A percentile compares a stretch with the other conserved stretches of the same genome.
These are phyloP conservation scores for Xanthorhoe spadicearia DNA, from an alignment of 2,888 invertebrate species.

Conservation along the genomic window DNA sequence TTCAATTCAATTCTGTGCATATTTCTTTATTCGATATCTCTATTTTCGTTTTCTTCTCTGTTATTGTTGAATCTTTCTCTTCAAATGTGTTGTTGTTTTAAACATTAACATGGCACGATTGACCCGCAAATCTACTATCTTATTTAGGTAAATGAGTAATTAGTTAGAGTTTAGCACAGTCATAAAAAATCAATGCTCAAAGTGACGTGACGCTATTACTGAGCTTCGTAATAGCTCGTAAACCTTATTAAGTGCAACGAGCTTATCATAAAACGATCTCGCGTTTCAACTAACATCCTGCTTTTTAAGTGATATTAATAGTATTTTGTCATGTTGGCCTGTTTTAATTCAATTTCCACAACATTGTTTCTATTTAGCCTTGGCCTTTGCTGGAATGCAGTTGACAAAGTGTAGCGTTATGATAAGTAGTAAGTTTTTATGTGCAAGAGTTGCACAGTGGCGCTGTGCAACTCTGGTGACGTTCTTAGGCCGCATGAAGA, in stretches of 20 bases:
- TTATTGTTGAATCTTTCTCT: not conserved
- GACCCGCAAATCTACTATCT: conserved; percentile 12
- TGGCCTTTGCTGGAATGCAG: conserved; percentile 33
- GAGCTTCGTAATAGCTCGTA: conserved; percentile 49
- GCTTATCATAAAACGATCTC: conserved; percentile 60
- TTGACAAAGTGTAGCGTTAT: conserved; percentile 12
- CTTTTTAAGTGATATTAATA: conserved; percentile 74
- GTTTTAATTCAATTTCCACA: conserved; percentile 40
- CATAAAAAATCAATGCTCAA: conserved; percentile 46
- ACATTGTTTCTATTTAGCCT: conserved; percentile 31
- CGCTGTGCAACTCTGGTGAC: too few relatives aligned
- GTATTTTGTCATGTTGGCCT: conserved; percentile 55
- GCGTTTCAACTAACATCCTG: conserved; percentile 65
- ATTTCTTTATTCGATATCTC: conserved; percentile 11
- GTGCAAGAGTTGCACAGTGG: too few relatives aligned
- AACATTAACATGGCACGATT: not conserved
- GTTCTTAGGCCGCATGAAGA: too few relatives aligned
- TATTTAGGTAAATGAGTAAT: conserved; percentile 29
- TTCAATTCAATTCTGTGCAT: conserved; percentile 33
- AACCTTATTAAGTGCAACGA: conserved; percentile 53
- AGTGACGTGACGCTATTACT: conserved; percentile 41
- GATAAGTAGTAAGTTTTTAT: too few relatives aligned
- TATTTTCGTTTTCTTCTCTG: not conserved
- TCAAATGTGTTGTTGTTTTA: not conserved
- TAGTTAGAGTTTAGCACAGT: conserved; percentile 21